Evolutionary conservation across 2,113 vertebrate genomes (phyloP).

Genomic region (Erythrocercus mccallii): DNA sequence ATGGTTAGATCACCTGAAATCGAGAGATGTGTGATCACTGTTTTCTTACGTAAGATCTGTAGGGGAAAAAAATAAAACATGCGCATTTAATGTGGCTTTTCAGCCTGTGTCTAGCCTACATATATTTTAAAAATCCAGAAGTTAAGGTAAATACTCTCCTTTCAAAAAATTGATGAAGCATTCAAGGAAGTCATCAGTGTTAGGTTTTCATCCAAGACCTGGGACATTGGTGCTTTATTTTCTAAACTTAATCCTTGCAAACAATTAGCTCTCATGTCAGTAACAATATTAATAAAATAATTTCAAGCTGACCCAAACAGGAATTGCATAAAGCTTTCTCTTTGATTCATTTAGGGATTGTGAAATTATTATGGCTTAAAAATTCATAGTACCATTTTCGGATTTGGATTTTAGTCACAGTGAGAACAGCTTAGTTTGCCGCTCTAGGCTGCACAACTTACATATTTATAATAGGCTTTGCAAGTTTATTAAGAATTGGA

Average conservation of each 20-base stretch:
- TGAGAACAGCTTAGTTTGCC: background rate
- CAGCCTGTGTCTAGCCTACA: background rate
- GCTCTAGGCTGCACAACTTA: background rate
- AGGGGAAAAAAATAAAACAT: background rate
- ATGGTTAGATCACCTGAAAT: background rate
- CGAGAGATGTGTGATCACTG: background rate
- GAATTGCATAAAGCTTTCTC: background rate
- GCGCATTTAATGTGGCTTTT: background rate
- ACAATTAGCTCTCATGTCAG: background rate
- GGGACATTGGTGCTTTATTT: background rate
- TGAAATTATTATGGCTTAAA: background rate
- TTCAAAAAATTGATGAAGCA: background rate
- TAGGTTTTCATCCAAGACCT: background rate
- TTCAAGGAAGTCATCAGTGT: background rate
- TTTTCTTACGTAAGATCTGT: background rate
- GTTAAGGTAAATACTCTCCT: background rate
- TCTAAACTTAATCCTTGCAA: background rate
- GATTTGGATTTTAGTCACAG: background rate
- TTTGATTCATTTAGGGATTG: background rate
- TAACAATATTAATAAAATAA: background rate
- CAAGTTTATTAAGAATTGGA: background rate
- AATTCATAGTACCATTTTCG: background rate
- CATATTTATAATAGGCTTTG: background rate
- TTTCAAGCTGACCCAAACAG: background rate
- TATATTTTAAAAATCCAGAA: background rate